phyloP scores from a whole-genome alignment of 2,113 vertebrate genomes.

The Antechinus flavipes region DNA sequence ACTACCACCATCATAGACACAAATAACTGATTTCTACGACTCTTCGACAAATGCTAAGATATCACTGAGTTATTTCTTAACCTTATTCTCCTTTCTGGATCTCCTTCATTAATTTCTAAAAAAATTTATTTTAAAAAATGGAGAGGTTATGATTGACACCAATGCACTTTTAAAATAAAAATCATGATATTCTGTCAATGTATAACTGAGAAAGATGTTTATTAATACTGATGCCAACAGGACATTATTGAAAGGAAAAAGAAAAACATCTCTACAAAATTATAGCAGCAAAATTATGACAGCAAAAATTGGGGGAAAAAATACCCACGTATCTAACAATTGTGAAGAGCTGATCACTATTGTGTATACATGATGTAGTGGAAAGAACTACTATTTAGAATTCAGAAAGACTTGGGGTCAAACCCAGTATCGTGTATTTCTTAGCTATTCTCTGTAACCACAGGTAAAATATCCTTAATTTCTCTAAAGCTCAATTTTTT shows the following conservation, averaged over 20 bases:
- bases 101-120: neutral
- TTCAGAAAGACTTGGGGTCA: neutral
- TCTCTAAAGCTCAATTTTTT: neutral
- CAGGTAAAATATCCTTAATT: neutral
- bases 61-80: neutral
- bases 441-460: neutral
- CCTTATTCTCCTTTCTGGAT: neutral
- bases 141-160: neutral
- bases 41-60: neutral
- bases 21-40: neutral
- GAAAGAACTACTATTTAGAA: neutral
- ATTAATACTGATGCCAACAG: neutral
- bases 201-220: neutral
- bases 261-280: neutral
- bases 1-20: neutral
- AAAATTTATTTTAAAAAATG: neutral
- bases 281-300: neutral
- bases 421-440: neutral
- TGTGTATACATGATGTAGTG: neutral
- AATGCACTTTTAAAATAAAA: neutral
- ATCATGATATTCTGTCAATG: neutral
- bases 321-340: neutral
- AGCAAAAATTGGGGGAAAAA: neutral
- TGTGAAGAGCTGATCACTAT: neutral
- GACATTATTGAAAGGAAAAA: neutral